Base-by-base conservation (phyloP, 2,888 invertebrate genomes). In the Sussaba pulchella region DNA sequence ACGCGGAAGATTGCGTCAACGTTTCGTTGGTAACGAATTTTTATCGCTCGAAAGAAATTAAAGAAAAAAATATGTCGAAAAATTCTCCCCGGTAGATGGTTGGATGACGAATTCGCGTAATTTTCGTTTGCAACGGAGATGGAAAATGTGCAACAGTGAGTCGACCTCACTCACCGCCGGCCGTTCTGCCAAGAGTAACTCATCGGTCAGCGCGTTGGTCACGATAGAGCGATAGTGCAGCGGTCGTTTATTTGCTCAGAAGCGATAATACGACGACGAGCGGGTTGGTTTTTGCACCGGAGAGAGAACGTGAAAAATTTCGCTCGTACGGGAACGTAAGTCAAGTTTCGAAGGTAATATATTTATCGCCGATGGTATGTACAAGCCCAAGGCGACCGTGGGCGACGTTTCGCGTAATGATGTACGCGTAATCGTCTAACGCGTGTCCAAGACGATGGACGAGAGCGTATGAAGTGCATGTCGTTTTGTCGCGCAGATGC, bases 341-440 rank as follows among this genome's bases (percentile, higher is more conserved):
- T 61, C 12, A 57, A 81, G 78, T 61, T 69, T 76, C 74, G 63
- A 76, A 80, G 80, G 82, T 77, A 72, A 82, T 70, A 70, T 75
- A 78, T 78, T 83, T 82, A 80, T 83, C 80, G 78, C 73, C 8
- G 39, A 17, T 45, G 75, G 75, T 64, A 78, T n/a, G n/a, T n/a
- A n/a, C 47, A 45, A 73, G 52, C 50, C 83, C n/a, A 82, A 82
- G 82, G 83, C 70, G 76, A 80, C 73, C 66, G 36, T 67, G 59
- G n/a, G n/a, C 39, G 54, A 36, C 69, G 63, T 67, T 70, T 75
- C 31, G 71, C 78, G 59, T 67, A 57, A 64, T 63, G 43, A 71
- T 63, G 45, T 47, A 50, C 19, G 14, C 9, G 21, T 45, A 47
- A 14, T 39, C 57, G 50, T 9, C 41, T 17, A 50, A 52, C 17